Conservation (phyloP, 2,797 vertebrate genomes). For the Takifugu ocellatus region DNA sequence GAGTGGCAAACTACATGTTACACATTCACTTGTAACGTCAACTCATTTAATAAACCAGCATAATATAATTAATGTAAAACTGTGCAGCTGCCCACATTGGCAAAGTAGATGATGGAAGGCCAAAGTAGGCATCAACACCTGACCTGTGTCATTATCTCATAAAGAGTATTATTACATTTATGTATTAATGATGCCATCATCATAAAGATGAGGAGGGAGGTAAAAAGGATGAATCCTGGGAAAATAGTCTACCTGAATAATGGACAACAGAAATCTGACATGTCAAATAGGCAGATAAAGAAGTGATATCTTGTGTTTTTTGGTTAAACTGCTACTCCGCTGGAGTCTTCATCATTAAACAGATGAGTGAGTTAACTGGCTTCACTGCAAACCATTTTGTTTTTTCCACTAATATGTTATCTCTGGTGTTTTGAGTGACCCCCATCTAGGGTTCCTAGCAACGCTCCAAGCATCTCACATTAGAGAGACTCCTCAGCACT, state of each 20-base stretch:
- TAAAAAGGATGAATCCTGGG: slow-evolving; percentile 11
- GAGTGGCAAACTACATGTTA: too few relatives aligned
- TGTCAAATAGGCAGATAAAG: too few relatives aligned
- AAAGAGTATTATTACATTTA: too few relatives aligned
- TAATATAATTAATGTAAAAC: too few relatives aligned
- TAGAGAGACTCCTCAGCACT: slow-evolving; percentile 34
- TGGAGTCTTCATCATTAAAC: slow-evolving; percentile 26
- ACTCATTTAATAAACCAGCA: too few relatives aligned
- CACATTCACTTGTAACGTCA: too few relatives aligned
- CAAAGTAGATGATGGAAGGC: too few relatives aligned
- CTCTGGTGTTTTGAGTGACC: slow-evolving; percentile 32
- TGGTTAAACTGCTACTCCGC: neutral
- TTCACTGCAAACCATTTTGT: slow-evolving; percentile 8
- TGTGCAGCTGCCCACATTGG: too few relatives aligned
- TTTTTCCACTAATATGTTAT: slow-evolving; percentile 17
- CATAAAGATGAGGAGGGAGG: slow-evolving; percentile 5
- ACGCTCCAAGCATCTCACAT: slow-evolving; percentile 58
- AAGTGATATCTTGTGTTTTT: neutral
- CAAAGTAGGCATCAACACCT: too few relatives aligned
- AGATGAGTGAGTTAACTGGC: slow-evolving; percentile 10
- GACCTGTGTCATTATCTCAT: too few relatives aligned
- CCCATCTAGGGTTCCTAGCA: slow-evolving; percentile 67
- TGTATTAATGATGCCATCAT: too few relatives aligned
- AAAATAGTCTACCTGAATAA: slow-evolving; percentile 3
- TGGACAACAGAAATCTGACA: too few relatives aligned